phyloP scores from a whole-genome alignment of 2,797 vertebrate species.

The Peromyscus nudipes region DNA sequence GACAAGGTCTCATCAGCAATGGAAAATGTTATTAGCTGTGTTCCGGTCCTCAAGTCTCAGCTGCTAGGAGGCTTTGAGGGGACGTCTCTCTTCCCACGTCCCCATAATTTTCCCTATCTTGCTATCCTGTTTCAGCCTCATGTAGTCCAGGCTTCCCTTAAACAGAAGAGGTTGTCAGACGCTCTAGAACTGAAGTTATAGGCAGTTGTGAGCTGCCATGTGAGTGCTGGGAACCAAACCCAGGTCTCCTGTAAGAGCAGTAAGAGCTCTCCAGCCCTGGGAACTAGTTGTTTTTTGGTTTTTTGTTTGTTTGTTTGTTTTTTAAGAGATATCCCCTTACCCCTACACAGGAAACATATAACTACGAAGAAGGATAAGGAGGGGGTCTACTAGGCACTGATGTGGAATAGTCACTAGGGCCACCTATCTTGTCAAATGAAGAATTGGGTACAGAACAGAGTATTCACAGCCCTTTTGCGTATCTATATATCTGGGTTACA shows the following conservation, averaged over 20 bases:
- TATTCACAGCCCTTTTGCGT: neutral
- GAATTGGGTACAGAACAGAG: neutral
- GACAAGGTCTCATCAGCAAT: neutral
- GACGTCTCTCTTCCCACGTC: neutral
- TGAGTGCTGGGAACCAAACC: neutral
- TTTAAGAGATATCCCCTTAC: neutral
- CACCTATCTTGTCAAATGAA: neutral
- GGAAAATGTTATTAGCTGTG: neutral
- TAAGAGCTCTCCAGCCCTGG: no score
- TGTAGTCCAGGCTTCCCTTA: neutral
- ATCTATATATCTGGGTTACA: neutral
- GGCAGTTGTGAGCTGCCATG: no score
- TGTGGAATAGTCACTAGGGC: neutral
- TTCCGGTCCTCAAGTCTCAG: neutral
- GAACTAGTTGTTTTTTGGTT: neutral
- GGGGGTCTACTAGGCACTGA: neutral
- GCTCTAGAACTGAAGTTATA: neutral
- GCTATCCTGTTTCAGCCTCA: neutral
- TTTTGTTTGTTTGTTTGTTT: no score
- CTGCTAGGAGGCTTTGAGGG: neutral
- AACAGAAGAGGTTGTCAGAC: neutral
- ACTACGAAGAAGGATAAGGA: neutral
- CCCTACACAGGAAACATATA: neutral
- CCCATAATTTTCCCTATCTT: neutral
- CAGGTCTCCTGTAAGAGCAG: neutral